These are phyloP conservation scores for Drosophila sechellia DNA, from an alignment of 1,140 invertebrate species.

Conservation along the genomic window DNA sequence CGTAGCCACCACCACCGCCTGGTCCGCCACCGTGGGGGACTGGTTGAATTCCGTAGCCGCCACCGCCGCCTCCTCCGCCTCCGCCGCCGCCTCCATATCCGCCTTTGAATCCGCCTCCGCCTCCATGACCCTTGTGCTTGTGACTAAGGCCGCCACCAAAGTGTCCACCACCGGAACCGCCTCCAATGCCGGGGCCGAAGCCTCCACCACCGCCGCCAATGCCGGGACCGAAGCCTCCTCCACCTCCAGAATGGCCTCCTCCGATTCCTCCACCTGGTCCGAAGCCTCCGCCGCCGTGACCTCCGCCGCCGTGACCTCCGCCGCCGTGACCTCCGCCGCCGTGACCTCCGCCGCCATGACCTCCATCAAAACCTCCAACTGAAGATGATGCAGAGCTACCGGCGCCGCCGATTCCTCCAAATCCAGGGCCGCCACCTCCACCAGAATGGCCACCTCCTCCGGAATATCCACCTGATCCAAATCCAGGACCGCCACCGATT, in stretches of 20 bases:
- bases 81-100: conserved; percentile 4
- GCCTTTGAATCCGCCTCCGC: conserved; percentile 18
- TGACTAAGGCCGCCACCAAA: conserved; percentile 11
- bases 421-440: conserved; percentile 11
- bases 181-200: neutral
- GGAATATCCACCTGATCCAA: too few relatives aligned
- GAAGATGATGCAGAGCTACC: conserved; percentile 31
- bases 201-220: neutral
- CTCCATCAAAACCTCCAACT: conserved; percentile 18
- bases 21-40: conserved; percentile 15
- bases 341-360: conserved; percentile 20
- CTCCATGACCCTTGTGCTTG: conserved; percentile 9
- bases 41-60: conserved; percentile 35
- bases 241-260: conserved; percentile 10
- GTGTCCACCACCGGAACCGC: conserved; percentile 15
- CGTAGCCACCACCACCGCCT: conserved; percentile 26
- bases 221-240: conserved; percentile 4
- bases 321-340: conserved; percentile 24
- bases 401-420: conserved; percentile 13
- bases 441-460: neutral
- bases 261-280: conserved; percentile 9
- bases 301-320: conserved; percentile 22
- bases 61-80: neutral
- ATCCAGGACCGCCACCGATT: conserved; percentile 2
- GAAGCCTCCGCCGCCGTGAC: conserved; percentile 14